Evolutionary conservation across 2,888 invertebrate species (phyloP), one percentile per base, ranked within the genome.

Genomic region (Ashinkailepas kermadecensis): DNA sequence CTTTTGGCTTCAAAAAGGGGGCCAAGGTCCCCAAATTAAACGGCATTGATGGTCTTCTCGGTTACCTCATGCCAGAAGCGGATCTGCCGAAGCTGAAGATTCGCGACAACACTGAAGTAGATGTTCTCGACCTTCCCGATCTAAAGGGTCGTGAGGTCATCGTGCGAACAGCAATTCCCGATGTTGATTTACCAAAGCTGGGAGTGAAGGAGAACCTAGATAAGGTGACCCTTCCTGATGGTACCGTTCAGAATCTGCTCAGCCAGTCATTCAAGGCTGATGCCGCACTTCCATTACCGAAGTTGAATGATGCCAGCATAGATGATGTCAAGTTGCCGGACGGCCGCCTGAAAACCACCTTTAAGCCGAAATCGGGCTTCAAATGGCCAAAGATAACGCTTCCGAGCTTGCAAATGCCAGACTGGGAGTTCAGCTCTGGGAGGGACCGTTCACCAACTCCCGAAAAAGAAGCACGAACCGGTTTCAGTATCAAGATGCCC

Each of bases 41-140:
- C 23, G 79, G 79, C 12, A 57, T 79, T 6, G 79, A 79, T 15
- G 58, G 79, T 9, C n/a, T 79, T n/a, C 79, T 79, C 18, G 58
- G 23, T 1, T 79, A 79, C 79, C 58, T 79, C 7, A 23, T 79
- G 0, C 79, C 79, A 4, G 58, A 23, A 11, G 13, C 58, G 11
- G 79, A 79, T 0, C 79, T 79, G 0, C 59, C 79, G 7, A 79
- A 79, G 18, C n/a, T 79, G 6, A 57, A 10, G 13, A 79, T 79
- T 12, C 79, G 79, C 7, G 79, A 79, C 79, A 23, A 79, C 58
- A 79, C 57, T 7, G 79, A 79, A 15, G 58, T 79, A 0, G 79
- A 79, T 11, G 79, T 79, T 12, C 15, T 79, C 9, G 79, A 79
- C 10, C 15, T 79, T 58, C 79, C 79, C 7, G 79, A 58, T 7